Conservation (phyloP, 2,888 invertebrate species). For the Ophion ellenae region DNA sequence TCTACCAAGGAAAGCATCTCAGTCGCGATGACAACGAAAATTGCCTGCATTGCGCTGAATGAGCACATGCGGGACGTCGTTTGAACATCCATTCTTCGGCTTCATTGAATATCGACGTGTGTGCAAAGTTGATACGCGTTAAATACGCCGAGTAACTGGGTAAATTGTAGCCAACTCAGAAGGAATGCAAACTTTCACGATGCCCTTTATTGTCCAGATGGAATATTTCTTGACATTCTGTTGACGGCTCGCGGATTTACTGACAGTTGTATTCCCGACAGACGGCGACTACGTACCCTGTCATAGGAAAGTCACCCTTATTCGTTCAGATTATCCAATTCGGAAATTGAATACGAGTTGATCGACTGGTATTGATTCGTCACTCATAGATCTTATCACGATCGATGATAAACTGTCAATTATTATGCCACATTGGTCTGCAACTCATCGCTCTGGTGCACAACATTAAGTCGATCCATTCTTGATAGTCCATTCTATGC, state of each 20-base stretch:
- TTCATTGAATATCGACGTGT: constrained; percentile 54
- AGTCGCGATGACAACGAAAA: constrained; percentile 44
- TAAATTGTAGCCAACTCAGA: constrained; percentile 17
- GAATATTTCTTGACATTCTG: background rate
- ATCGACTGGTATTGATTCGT: background rate
- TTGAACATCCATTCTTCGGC: constrained; percentile 40
- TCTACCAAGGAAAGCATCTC: constrained; percentile 26
- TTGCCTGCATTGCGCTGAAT: constrained; percentile 45
- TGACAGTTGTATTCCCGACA: background rate
- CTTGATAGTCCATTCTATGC: background rate
- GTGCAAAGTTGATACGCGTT: background rate
- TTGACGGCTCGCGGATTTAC: background rate
- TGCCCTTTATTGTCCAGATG: constrained; percentile 2
- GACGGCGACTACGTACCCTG: background rate
- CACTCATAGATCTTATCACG: background rate
- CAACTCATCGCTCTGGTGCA: background rate
- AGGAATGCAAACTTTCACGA: constrained; percentile 19
- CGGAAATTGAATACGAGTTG: background rate
- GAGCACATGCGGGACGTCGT: constrained; percentile 24
- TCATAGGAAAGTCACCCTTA: background rate
- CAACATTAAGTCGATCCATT: background rate
- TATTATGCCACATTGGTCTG: no score
- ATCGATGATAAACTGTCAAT: background rate
- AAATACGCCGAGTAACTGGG: constrained; percentile 6
- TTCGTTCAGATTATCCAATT: background rate